phyloP scores from a whole-genome alignment of 2,888 invertebrate species.

The Tiliacea citrago region DNA sequence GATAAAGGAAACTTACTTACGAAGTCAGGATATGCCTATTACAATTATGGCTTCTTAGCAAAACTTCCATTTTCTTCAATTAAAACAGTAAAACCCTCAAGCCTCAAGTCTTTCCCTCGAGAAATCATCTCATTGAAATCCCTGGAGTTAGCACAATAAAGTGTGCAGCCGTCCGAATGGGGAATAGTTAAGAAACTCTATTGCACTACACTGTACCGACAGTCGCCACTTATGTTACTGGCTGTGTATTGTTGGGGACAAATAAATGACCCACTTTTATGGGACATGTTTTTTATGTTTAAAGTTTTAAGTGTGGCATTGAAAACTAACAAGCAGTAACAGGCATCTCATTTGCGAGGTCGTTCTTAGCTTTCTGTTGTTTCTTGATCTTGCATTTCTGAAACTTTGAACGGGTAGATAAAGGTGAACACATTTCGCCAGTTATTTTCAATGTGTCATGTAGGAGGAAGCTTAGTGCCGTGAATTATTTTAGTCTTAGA shows the following conservation, averaged over 20 bases:
- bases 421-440: no score
- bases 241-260: constrained; percentile 46
- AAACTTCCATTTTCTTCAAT: constrained; percentile 35
- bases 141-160: constrained; percentile 56
- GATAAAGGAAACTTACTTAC: background rate
- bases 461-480: no score
- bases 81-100: constrained; percentile 33
- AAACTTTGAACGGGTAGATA: no score
- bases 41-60: background rate
- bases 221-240: constrained; percentile 61
- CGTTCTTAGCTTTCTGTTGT: background rate
- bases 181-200: constrained; percentile 68
- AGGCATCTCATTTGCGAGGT: constrained; percentile 11
- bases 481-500: no score
- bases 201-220: constrained; percentile 60
- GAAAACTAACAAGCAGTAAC: constrained; percentile 38
- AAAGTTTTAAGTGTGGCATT: constrained; percentile 48
- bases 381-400: background rate
- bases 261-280: constrained; percentile 40
- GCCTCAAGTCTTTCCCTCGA: constrained; percentile 51
- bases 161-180: constrained; percentile 51
- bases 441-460: no score
- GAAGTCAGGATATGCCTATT: background rate
- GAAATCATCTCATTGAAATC: constrained; percentile 62
- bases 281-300: constrained; percentile 42